Base-by-base conservation (phyloP, 2,888 invertebrate genomes). In the Campopleginae sp. region DNA sequence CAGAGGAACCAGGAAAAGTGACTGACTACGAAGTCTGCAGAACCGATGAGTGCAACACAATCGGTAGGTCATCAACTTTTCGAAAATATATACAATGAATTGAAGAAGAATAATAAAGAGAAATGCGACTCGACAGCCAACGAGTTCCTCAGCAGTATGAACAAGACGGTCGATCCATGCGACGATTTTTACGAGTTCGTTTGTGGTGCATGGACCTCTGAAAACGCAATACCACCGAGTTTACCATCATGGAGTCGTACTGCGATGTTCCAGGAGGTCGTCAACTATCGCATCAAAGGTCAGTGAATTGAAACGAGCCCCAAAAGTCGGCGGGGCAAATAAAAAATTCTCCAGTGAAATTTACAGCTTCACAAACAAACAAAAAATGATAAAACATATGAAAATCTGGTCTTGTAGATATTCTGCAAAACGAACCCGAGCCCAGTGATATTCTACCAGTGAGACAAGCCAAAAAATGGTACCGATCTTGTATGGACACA, bases 141-240 rank as follows among this genome's bases (percentile, higher is more conserved):
- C 0, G 87, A 86, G 27, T 84, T 87, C 27, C 65, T 82, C 33
- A 77, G 79, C 33, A 80, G 86, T 17, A 88, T 90, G 83, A 83
- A 91, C 68, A 80, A 86, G 65, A 86, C 85, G 8, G 80, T 83
- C 2, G 80, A 91, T 85, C 91, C 90, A 4, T 91, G 90, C 48
- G 86, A 90, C 0, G 75, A 91, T 77, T 91, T 91, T 72, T 90
- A 89, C 68, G 87, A 91, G 14, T 91, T 88, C 46, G 74, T 88
- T 0, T 91, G 91, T 74, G 90, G 90, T 42, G 88, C 86, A 10
- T 91, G 88, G 87, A 12, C 44, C 4, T 31, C 76, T 7, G 76
- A 87, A 6, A 84, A 88, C 85, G 85, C 87, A 2, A 82, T 88
- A n/a, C 90, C 91, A 0, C 19, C 86, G 7, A 84, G 82, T 23